These are phyloP conservation scores for Vulpes ferrilata DNA, from an alignment of 2,113 vertebrate genomes.

Conservation along the genomic window DNA sequence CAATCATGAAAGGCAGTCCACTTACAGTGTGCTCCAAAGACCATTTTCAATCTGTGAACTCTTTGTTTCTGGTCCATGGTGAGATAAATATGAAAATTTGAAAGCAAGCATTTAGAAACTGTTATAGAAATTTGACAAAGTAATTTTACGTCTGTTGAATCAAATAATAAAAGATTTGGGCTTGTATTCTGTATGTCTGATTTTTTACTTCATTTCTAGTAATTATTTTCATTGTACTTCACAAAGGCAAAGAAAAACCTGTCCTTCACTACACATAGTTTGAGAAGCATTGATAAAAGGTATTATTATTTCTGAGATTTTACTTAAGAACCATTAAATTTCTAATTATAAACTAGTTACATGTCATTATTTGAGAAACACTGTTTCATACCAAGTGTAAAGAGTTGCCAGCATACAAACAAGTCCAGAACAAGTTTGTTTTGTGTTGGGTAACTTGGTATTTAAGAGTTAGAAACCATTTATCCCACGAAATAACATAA, in stretches of 20 bases:
- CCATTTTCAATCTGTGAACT: background rate
- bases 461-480: background rate
- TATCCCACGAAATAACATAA: background rate
- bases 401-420: background rate
- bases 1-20: background rate
- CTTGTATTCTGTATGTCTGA: slow-evolving; percentile 39
- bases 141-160: slow-evolving; percentile 59
- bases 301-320: slow-evolving; percentile 35
- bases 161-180: slow-evolving; percentile 46
- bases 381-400: background rate
- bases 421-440: background rate
- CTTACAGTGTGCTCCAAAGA: background rate
- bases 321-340: slow-evolving; percentile 32
- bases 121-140: slow-evolving; percentile 43
- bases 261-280: background rate
- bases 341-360: slow-evolving; percentile 36
- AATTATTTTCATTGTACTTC: slow-evolving; percentile 69
- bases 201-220: slow-evolving; percentile 63
- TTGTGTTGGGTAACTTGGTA: background rate
- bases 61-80: background rate
- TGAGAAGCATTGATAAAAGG: slow-evolving; percentile 46
- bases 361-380: slow-evolving; percentile 51
- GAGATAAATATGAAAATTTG: slow-evolving; percentile 46
- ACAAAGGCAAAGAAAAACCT: slow-evolving; percentile 50
- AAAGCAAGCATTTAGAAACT: slow-evolving; percentile 30